Evolutionary conservation across 2,888 invertebrate species (phyloP).

Genomic region (Stegana nigrithorax): DNA sequence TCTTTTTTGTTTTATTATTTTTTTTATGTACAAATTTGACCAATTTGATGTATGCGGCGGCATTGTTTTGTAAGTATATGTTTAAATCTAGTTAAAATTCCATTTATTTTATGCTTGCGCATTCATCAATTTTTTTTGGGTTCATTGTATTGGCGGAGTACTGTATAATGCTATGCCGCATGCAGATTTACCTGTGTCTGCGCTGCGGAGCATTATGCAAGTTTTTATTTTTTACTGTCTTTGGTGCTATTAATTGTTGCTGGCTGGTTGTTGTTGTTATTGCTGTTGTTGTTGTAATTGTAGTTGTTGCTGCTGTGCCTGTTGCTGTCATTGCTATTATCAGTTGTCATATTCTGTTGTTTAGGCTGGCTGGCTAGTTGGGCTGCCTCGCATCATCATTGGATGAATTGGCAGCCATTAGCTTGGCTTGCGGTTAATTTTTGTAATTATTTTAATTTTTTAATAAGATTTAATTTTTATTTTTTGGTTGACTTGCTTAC

Average conservation of each 20-base stretch:
- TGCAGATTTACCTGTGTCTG: too few relatives aligned
- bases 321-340: conserved; percentile 8
- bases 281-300: conserved; percentile 3
- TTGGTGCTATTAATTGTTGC: neutral
- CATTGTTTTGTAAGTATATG: too few relatives aligned
- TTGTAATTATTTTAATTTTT: conserved; percentile 15
- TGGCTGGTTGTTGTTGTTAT: neutral
- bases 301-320: conserved; percentile 32
- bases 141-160: too few relatives aligned
- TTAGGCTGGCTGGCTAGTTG: neutral
- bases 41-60: too few relatives aligned
- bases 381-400: too few relatives aligned
- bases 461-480: conserved; percentile 24
- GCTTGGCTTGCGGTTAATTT: conserved; percentile 19
- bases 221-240: neutral
- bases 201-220: neutral
- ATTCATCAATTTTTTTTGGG: conserved; percentile 23
- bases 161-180: too few relatives aligned
- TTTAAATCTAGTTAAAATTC: conserved; percentile 56
- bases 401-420: too few relatives aligned
- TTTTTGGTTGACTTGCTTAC: conserved; percentile 32
- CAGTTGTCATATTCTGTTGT: neutral
- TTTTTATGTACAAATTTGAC: conserved; percentile 52
- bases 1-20: conserved; percentile 38
- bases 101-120: conserved; percentile 31